Percentiles rank a stretch among this genome's conserved stretches.
These are phyloP conservation scores for Drosophila azteca DNA, from an alignment of 1,140 invertebrate genomes.

Conservation along the genomic window DNA sequence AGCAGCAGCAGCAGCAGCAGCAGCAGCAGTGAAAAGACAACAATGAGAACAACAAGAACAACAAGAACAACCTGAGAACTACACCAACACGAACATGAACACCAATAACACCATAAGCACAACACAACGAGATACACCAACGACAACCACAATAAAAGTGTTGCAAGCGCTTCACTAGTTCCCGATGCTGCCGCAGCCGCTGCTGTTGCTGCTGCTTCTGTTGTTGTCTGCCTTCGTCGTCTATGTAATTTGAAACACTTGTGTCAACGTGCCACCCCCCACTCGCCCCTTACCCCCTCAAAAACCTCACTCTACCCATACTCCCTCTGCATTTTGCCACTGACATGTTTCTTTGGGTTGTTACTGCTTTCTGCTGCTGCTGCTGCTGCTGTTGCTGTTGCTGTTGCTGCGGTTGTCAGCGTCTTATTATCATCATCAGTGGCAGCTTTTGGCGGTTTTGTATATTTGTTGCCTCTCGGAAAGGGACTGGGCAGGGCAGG, in stretches of 20 bases:
- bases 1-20: neutral
- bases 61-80: no score
- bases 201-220: conserved; percentile 13
- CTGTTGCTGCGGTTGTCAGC: conserved; percentile 78
- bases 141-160: conserved; percentile 16
- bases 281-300: neutral
- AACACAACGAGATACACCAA: no score
- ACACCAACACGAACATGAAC: no score
- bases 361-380: conserved; percentile 19
- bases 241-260: conserved; percentile 83
- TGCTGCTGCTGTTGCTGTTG: conserved; percentile 40
- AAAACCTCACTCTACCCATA: no score
- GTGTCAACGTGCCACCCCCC: conserved; percentile 61
- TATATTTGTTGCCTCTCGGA: conserved; percentile 24
- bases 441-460: conserved; percentile 81
- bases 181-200: conserved; percentile 12
- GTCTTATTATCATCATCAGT: conserved; percentile 82
- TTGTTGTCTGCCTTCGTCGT: conserved; percentile 39
- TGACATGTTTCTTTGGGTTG: conserved; percentile 33
- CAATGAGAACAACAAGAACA: neutral
- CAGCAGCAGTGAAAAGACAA: no score
- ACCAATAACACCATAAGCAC: no score
- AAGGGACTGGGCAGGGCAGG: neutral
- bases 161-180: conserved; percentile 47
- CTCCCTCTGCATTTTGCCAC: conserved; percentile 7